phyloP scores from a whole-genome alignment of 2,113 vertebrate genomes.

The Marmota flaviventris region DNA sequence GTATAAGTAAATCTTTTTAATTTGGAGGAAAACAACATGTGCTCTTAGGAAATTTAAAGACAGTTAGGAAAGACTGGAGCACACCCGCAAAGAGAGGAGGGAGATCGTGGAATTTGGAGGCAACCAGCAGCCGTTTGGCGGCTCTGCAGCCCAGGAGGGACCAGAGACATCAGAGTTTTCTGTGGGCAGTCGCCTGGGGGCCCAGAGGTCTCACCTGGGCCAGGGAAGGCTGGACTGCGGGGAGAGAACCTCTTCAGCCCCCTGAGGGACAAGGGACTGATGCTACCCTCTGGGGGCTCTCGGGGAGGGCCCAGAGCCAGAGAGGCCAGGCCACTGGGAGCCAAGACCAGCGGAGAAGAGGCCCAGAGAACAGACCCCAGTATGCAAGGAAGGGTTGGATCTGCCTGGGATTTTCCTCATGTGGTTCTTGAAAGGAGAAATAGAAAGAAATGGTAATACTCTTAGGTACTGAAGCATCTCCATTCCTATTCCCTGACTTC shows the following conservation, averaged over 20 bases:
- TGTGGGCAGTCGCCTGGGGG: no score
- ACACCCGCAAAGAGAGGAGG: background rate
- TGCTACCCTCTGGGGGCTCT: accelerated
- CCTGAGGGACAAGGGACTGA: background rate
- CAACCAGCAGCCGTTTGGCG: background rate
- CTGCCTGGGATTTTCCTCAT: accelerated
- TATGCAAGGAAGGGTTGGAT: background rate
- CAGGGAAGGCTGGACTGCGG: background rate
- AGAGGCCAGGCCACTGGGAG: no score
- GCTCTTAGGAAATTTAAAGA: background rate
- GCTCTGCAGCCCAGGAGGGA: accelerated
- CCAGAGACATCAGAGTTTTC: background rate
- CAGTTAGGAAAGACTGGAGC: background rate
- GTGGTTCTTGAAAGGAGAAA: background rate
- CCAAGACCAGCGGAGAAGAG: background rate
- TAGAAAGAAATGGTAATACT: background rate
- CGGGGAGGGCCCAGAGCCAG: accelerated
- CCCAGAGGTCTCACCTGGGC: background rate
- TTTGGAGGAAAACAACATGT: background rate
- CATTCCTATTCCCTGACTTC: background rate
- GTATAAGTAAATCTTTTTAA: background rate
- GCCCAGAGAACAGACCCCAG: background rate
- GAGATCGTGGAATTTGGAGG: background rate
- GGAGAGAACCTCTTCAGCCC: background rate
- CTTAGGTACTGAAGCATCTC: background rate